Conservation (phyloP, 1,140 invertebrate species). For the Agrypnia vestita region DNA sequence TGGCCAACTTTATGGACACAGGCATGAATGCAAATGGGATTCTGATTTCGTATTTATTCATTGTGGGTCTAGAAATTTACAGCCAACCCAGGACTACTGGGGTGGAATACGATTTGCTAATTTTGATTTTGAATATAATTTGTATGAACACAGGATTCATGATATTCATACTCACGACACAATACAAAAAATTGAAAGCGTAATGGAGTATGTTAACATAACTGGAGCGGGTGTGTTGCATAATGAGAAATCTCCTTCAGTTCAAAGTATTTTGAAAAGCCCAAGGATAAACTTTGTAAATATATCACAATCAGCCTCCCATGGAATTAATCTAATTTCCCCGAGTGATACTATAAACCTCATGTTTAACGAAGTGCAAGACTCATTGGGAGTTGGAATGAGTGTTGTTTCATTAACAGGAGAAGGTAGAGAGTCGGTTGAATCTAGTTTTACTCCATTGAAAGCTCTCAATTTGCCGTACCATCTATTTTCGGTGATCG, state of each 20-base stretch:
- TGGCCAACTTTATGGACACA: constrained; percentile 88
- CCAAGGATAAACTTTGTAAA: constrained; percentile 88
- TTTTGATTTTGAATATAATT: constrained; percentile 89
- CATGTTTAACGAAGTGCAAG: constrained; percentile 81
- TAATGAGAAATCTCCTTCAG: constrained; percentile 93
- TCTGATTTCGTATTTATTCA: constrained; percentile 94
- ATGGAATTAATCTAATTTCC: constrained; percentile 94
- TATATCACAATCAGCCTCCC: constrained; percentile 88
- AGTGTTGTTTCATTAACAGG: constrained; percentile 92
- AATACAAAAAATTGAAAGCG: constrained; percentile 79
- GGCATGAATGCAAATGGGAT: constrained; percentile 90
- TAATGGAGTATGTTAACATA: constrained; percentile 89
- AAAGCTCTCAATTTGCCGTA: constrained; percentile 92
- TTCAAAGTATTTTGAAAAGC: constrained; percentile 91
- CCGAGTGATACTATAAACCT: constrained; percentile 85
- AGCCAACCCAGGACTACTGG: constrained; percentile 88
- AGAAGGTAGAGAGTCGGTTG: constrained; percentile 90
- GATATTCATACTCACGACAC: constrained; percentile 85
- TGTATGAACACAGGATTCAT: constrained; percentile 87
- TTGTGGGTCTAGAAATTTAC: constrained; percentile 87
- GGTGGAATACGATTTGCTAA: constrained; percentile 95
- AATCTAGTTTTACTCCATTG: constrained; percentile 90
- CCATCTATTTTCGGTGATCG: constrained; percentile 94
- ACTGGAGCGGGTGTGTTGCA: constrained; percentile 97
- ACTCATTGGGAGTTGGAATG: constrained; percentile 92